Evolutionary conservation across 2,797 vertebrate species (phyloP).

Genomic region (Epinephelus coioides): DNA sequence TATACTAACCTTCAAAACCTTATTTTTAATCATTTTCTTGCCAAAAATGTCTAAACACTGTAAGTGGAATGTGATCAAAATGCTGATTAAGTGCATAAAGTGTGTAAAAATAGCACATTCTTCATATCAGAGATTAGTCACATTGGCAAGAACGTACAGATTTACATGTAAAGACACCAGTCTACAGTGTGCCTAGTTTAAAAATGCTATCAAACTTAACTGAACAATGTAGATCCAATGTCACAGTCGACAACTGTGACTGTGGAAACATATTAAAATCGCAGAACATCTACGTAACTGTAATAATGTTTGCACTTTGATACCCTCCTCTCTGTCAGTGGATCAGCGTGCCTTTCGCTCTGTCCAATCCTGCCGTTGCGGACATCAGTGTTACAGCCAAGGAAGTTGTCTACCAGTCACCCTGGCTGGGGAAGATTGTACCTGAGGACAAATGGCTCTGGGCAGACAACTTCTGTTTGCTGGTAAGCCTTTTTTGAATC

Average conservation of each 20-base stretch:
- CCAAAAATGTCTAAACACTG: too few species aligned
- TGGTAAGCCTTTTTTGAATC: constrained; percentile 84
- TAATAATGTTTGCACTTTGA: constrained; percentile 29
- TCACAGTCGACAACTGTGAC: neutral
- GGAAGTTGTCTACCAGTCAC: constrained; percentile 88
- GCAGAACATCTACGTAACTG: neutral
- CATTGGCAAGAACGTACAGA: neutral
- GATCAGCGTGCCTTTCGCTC: constrained; percentile 96
- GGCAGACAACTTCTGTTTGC: constrained; percentile 94
- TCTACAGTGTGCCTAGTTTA: neutral
- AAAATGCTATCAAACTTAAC: neutral
- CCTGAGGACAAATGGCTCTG: constrained; percentile 90
- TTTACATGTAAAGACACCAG: neutral
- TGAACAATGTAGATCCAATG: neutral
- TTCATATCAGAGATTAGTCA: neutral
- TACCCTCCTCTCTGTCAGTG: constrained; percentile 85
- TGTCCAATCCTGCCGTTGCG: constrained; percentile 93
- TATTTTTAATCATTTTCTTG: too few species aligned
- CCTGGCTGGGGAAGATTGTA: constrained; percentile 93
- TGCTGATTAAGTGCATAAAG: too few species aligned
- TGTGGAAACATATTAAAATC: neutral
- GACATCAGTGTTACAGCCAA: constrained; percentile 92
- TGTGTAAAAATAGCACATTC: neutral
- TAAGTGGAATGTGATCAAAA: too few species aligned
- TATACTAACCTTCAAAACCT: too few species aligned